Evolutionary conservation across 2,113 vertebrate genomes (phyloP), one percentile per base, ranked within the genome.

Genomic region (Oriolus oriolus): DNA sequence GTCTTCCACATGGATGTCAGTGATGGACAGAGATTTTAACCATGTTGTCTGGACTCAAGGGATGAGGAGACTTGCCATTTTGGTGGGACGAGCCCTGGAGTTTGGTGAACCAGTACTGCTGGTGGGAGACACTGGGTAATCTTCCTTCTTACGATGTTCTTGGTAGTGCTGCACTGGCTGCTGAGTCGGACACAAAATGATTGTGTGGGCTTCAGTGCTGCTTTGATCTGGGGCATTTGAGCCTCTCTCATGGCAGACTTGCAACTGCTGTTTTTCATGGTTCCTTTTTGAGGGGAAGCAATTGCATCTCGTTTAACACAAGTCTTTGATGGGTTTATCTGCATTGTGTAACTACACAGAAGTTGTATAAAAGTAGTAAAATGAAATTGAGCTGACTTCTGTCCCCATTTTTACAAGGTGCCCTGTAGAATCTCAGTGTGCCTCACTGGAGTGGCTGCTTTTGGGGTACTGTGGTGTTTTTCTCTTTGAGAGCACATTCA

Each of bases 61-160:
- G 41, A 99, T 99, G 99, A 98, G 98, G 91, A 98, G 99, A 85
- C 95, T 99, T 68, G 99, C 98, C 0, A 52, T 99, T 74, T 97
- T 99, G 87, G 98, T 98, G 27, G 99, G 99, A 92, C 98, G 99
- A 69, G 99, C 99, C 0, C 96, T 99, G 83, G 98, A 98, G 41
- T 99, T 99, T 22, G 98, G 99, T 37, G 99, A 99, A 98, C 99
- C 99, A 12, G 98, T 99, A 12, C 98, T 99, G 49, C 98, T 99
- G 28, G 98, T 99, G 57, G 99, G 99, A 96, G 99, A 99, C 89
- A 99, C 99, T 1, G 99, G 99, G 99, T 99, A 98, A 98, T 92
- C 41, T 59, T 86, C 16, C 26, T 57, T 84, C 84, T 92, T 56
- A 13, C 39, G 56, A 6, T 59, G 7, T 66, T 64, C 50, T 76